Conservation (phyloP, 2,797 vertebrate species). For the Sebastiscus tertius region DNA sequence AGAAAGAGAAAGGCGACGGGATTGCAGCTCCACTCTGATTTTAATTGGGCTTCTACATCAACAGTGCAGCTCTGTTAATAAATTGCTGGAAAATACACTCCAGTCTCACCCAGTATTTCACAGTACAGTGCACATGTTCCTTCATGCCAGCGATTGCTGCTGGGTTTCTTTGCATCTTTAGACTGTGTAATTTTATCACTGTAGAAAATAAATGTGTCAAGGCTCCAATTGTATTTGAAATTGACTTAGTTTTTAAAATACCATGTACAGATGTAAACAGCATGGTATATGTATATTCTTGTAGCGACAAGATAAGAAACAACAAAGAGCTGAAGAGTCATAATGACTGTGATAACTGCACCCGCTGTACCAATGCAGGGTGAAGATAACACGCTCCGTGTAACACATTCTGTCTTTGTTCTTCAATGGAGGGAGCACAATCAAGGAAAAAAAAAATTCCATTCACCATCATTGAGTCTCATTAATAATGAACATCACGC, state of each 20-base stretch:
- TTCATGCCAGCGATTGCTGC: slow-evolving; percentile 19
- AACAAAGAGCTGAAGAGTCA: background rate
- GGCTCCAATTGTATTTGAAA: background rate
- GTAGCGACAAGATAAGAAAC: slow-evolving; percentile 12
- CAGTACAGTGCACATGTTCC: background rate
- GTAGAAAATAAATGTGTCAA: background rate
- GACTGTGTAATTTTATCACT: background rate
- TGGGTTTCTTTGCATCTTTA: slow-evolving; percentile 19
- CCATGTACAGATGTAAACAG: slow-evolving; percentile 14
- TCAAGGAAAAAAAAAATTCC: slow-evolving; percentile 8
- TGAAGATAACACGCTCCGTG: slow-evolving; percentile 25
- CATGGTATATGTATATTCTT: slow-evolving; percentile 9
- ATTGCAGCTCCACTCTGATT: too few relatives aligned
- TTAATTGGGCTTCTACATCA: too few relatives aligned
- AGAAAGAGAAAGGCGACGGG: too few relatives aligned
- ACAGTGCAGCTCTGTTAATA: too few relatives aligned
- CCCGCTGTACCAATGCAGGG: background rate
- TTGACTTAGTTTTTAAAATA: slow-evolving; percentile 14
- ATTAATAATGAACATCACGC: slow-evolving; percentile 44
- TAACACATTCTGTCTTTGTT: slow-evolving; percentile 49
- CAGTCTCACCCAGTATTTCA: slow-evolving; percentile 20
- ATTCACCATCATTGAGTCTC: slow-evolving; percentile 41
- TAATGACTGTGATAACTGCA: slow-evolving; percentile 30
- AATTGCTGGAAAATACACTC: background rate
- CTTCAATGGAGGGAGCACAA: slow-evolving; percentile 24